Base-by-base conservation (phyloP, 2,797 vertebrate species). In the Trematomus bernacchii region DNA sequence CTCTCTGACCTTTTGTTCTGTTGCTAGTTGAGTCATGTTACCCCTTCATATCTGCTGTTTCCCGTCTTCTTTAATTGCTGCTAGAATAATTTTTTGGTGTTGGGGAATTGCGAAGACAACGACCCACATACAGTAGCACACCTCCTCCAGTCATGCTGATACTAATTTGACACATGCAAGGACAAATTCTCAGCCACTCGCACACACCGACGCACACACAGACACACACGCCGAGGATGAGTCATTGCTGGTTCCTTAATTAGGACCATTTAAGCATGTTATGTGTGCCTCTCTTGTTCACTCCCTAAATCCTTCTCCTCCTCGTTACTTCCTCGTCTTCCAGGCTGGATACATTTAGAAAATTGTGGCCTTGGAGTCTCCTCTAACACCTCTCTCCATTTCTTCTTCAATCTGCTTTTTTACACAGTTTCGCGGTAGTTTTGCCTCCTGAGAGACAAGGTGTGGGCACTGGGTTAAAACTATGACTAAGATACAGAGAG, bases 241-340 rank as follows among this genome's bases (percentile, higher is more conserved):
- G 73, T 92, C 89, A 90, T 76, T 60, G 44, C 79, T 63, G 73
- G 70, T 67, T 83, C 59, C 70, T 73, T 89, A 88, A 93, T 91
- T 89, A 87, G 82, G 76, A 84, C 61, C 67, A 79, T 89, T 87
- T 89, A 90, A 90, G 85, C 85, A 81, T 68, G 76, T 89, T 88
- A 84, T 85, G 72, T 82, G 80, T 85, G 79, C 87, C 82, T 85
- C 21, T 47, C 63, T 80, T 61, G 47, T 70, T 79, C 70, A 79
- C 67, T 73, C 60, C 68, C 59, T 58, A 65, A 76, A 58, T 89
- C 71, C 74, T 58, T 55, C 77, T 71, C 47, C 71, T 80, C 46
- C 62, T 77, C 19, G 12, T 71, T 76, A 70, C 77, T 85, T 85
- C 80, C 61, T 66, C 19, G 0, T 77, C 68, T 70, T 51, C 23